Evolutionary conservation across 2,888 invertebrate genomes (phyloP), one percentile per base, ranked within the genome.

Genomic region (Microctonus hyperodae): DNA sequence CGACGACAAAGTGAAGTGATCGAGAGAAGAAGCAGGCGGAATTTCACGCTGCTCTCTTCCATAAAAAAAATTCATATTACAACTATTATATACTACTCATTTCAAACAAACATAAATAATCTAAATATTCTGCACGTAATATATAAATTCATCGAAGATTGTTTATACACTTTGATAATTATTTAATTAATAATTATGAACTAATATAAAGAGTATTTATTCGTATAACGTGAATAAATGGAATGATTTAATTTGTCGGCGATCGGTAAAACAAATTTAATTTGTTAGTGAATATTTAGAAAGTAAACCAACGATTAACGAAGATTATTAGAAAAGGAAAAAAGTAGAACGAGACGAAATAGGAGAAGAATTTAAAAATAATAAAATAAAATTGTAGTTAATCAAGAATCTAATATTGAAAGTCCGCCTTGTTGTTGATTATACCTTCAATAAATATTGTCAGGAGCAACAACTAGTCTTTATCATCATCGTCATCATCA

Each of bases 1-100:
- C 72, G 71, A 73, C 72, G 67, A 59, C 63, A 35, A 73, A 75
- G 77, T 73, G 71, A 79, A 79, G 76, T 75, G 73, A 73, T 72
- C 75, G 67, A 72, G 57, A 57, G 64, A 64, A 63, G 67, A 53
- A 44, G 44, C 44, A 44, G 44, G 44, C 44, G 16, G 44, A 44
- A n/a, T 16, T 44, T 44, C 44, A 16, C 44, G n/a, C 44, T 44
- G 16, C 16, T 16, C 16, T 44, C 7, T 44, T 16, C 16, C 16
- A 44, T 16, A 5, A 16, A n/a, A n/a, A n/a, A n/a, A n/a, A n/a
- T n/a, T n/a, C n/a, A n/a, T n/a, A n/a, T n/a, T n/a, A n/a, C n/a
- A n/a, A n/a, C n/a, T n/a, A n/a, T n/a, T n/a, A n/a, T n/a, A n/a
- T n/a, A n/a, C n/a, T n/a, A n/a, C n/a, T n/a, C n/a, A n/a, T n/a